Percentiles rank a stretch among this genome's conserved stretches.
These are phyloP conservation scores for Apeira syringaria DNA, from an alignment of 2,888 invertebrate species.

Conservation along the genomic window DNA sequence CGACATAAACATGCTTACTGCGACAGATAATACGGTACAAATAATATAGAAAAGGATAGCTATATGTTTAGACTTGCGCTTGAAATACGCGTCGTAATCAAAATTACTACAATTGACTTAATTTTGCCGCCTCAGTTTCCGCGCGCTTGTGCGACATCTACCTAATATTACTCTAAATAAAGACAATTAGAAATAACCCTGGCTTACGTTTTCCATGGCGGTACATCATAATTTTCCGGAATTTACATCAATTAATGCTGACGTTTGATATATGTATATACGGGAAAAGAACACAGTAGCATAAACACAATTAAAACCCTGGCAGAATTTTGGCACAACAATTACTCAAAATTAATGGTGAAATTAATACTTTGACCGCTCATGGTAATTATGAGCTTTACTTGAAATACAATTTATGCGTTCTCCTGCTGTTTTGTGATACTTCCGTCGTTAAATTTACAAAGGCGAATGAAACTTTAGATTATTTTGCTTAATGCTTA, in stretches of 20 bases:
- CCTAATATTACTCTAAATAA: slow-evolving; percentile 41
- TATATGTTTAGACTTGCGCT: no score
- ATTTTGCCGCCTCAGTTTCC: no score
- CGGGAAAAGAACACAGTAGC: slow-evolving; percentile 57
- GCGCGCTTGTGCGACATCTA: slow-evolving; percentile 41
- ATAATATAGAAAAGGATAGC: no score
- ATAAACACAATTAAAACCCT: slow-evolving; percentile 75
- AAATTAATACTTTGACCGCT: slow-evolving; percentile 81
- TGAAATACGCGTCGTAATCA: no score
- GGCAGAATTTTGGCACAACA: slow-evolving; percentile 69
- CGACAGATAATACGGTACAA: no score
- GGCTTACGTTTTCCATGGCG: slow-evolving; percentile 65
- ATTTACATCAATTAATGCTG: slow-evolving; percentile 68
- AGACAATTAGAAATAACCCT: slow-evolving; percentile 46
- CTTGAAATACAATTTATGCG: slow-evolving; percentile 55
- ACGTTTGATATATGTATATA: slow-evolving; percentile 60
- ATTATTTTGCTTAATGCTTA: no score
- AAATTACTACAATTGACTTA: no score
- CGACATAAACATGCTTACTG: no score
- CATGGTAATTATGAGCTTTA: slow-evolving; percentile 76
- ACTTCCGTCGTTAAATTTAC: slow-evolving; percentile 13
- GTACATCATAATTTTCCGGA: slow-evolving; percentile 59
- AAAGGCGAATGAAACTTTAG: not conserved
- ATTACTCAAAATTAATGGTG: slow-evolving; percentile 81
- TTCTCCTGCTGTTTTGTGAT: slow-evolving; percentile 45